phyloP scores from a whole-genome alignment of 2,888 invertebrate species.

The Drosophila prolongata region DNA sequence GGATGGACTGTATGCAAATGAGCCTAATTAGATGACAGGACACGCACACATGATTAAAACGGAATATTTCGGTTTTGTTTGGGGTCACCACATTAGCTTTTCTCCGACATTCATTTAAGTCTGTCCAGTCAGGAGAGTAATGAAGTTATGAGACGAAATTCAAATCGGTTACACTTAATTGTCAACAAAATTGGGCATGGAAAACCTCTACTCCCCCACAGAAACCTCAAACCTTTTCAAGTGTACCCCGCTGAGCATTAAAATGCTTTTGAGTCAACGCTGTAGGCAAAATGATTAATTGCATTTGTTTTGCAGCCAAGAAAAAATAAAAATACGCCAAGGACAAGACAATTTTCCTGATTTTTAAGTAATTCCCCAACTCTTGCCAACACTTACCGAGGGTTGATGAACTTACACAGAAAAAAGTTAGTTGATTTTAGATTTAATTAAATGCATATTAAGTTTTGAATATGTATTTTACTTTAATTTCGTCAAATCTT shows the following conservation, averaged over 20 bases:
- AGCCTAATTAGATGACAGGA: constrained; percentile 36
- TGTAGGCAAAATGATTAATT: constrained; percentile 66
- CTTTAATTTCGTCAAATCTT: not conserved
- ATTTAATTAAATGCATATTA: too few relatives aligned
- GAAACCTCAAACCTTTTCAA: not conserved
- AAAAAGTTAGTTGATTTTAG: not conserved
- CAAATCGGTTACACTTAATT: constrained; percentile 47
- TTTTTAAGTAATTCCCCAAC: constrained; percentile 26
- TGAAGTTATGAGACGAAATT: constrained; percentile 21
- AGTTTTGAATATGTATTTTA: not conserved
- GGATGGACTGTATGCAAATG: constrained; percentile 33
- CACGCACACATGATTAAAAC: constrained; percentile 23
- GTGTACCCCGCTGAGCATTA: constrained; percentile 13
- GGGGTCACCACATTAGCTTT: constrained; percentile 11
- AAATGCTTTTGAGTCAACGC: constrained; percentile 19
- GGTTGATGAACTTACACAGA: constrained; percentile 20
- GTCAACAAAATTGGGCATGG: constrained; percentile 33
- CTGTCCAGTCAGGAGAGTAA: constrained; percentile 11
- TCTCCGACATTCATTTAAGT: constrained; percentile 3
- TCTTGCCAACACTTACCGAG: constrained; percentile 7
- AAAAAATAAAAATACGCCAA: constrained; percentile 9
- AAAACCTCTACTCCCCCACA: constrained; percentile 7
- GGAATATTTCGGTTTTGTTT: not conserved
- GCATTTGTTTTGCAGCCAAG: constrained; percentile 39
- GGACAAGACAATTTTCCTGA: constrained; percentile 33